Conservation (phyloP, 2,888 invertebrate species). For the Chrysopilus asiliformis region DNA sequence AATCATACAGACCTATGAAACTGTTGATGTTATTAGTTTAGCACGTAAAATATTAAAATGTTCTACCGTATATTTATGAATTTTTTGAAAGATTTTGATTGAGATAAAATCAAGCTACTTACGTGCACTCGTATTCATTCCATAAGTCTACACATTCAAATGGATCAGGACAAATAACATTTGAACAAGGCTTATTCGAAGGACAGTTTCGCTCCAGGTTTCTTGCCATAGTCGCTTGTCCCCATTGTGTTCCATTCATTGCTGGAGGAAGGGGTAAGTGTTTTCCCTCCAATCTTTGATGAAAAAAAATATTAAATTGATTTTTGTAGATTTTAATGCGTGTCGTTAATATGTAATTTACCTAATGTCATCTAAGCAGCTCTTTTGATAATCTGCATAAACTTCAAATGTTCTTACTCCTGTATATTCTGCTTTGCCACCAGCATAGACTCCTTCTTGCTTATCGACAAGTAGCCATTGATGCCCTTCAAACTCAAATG, state of each 20-base stretch:
- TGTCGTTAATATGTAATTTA: too few relatives aligned
- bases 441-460: slow-evolving; percentile 89
- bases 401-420: slow-evolving; percentile 89
- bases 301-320: too few relatives aligned
- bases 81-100: too few relatives aligned
- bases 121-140: slow-evolving; percentile 99
- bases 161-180: slow-evolving; percentile 84
- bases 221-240: slow-evolving; percentile 86
- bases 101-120: slow-evolving; percentile 38
- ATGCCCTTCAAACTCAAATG: slow-evolving; percentile 78
- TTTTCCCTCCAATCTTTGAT: slow-evolving; percentile 80
- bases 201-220: slow-evolving; percentile 87
- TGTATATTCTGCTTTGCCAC: slow-evolving; percentile 90
- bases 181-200: slow-evolving; percentile 88
- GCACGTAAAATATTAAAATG: too few relatives aligned
- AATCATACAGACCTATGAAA: too few relatives aligned
- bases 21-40: too few relatives aligned
- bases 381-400: slow-evolving; percentile 88
- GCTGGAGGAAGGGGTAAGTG: slow-evolving; percentile 88
- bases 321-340: too few relatives aligned
- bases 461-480: slow-evolving; percentile 87
- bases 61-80: too few relatives aligned
- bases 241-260: slow-evolving; percentile 92
- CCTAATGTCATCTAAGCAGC: slow-evolving; percentile 52
- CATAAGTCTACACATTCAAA: slow-evolving; percentile 93